Percentiles rank a stretch among this genome's conserved stretches.
Conservation (phyloP, 2,113 vertebrate species). For the Prietella phreatophila region DNA sequence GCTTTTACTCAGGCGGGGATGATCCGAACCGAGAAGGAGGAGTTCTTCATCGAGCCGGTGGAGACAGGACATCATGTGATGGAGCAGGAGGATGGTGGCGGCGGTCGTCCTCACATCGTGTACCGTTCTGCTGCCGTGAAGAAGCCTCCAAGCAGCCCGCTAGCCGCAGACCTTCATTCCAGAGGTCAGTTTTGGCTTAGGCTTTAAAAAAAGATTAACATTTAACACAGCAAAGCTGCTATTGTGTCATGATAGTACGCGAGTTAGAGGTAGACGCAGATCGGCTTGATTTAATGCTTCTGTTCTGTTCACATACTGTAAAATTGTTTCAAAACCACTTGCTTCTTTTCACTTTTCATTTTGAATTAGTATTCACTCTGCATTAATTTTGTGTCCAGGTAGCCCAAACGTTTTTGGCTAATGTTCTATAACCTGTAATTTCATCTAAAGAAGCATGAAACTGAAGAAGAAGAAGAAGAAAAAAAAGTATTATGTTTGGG, state of each 20-base stretch:
- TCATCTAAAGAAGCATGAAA: neutral
- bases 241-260: too few relatives aligned
- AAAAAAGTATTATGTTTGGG: neutral
- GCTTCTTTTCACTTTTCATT: neutral
- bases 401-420: neutral
- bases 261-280: neutral
- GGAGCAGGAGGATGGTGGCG: constrained; percentile 73
- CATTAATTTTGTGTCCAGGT: neutral
- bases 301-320: neutral
- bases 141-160: constrained; percentile 61
- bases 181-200: constrained; percentile 78
- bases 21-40: constrained; percentile 92
- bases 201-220: too few relatives aligned
- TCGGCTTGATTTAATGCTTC: neutral
- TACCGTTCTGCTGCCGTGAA: constrained; percentile 86
- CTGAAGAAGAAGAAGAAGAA: too few relatives aligned
- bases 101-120: constrained; percentile 85
- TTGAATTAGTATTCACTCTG: neutral
- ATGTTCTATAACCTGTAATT: neutral
- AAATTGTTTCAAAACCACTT: neutral
- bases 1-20: constrained; percentile 83
- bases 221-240: neutral
- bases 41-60: constrained; percentile 96
- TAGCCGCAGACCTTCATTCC: constrained; percentile 65
- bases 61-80: constrained; percentile 75